phyloP scores from a whole-genome alignment of 30 jellyfish, hydroid and myxozoan genomes.

The Hydractinia echinata region DNA sequence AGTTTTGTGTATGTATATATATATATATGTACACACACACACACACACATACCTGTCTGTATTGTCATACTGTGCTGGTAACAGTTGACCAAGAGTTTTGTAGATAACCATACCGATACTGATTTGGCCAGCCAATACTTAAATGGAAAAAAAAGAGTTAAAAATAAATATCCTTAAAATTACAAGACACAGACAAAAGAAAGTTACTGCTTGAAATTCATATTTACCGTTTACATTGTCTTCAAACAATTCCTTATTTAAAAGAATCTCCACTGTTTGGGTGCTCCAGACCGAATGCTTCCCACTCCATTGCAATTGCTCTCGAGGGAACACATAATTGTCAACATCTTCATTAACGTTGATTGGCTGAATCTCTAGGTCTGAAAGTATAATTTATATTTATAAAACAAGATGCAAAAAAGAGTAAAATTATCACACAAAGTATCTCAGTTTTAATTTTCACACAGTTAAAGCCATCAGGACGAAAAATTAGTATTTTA shows the following conservation, averaged over 20 bases:
- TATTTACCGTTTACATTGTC: neutral
- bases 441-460: no score
- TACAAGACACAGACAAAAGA: neutral
- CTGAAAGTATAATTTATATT: slow-evolving; percentile 18
- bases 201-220: no score
- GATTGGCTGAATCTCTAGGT: slow-evolving; percentile 70
- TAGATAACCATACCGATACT: slow-evolving; percentile 56
- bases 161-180: neutral
- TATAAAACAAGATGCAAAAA: no score
- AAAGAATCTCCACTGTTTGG: neutral
- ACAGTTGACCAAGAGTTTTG: slow-evolving; percentile 77
- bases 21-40: no score
- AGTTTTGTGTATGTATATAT: no score
- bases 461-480: no score
- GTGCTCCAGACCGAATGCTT: slow-evolving; percentile 37
- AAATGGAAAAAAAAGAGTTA: neutral
- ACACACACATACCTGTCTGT: slow-evolving; percentile 25
- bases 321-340: slow-evolving; percentile 51
- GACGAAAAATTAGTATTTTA: no score
- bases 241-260: neutral
- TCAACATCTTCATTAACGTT: slow-evolving; percentile 36
- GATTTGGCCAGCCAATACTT: neutral
- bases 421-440: no score
- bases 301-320: slow-evolving; percentile 35
- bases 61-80: slow-evolving; percentile 53